Percentiles rank a stretch among this genome's conserved stretches.
Conservation (phyloP, 2,113 vertebrate genomes). For the Mesoclemmys tuberculata region DNA sequence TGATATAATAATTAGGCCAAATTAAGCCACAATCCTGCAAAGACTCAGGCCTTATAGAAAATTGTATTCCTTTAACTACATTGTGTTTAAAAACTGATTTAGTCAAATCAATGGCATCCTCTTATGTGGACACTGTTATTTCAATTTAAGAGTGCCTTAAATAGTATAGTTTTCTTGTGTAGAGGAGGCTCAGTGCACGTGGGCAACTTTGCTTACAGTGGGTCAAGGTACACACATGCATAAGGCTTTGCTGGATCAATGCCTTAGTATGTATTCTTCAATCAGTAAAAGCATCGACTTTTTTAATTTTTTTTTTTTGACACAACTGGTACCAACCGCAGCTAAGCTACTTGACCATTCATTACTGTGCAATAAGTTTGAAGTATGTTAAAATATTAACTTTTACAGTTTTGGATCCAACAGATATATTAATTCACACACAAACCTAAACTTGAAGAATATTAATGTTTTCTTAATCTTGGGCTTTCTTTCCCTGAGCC, state of each 20-base stretch:
- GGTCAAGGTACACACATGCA: not conserved
- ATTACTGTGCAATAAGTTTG: no score
- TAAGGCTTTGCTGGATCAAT: not conserved
- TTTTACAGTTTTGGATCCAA: not conserved
- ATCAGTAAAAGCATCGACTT: not conserved
- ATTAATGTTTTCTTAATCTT: fast-evolving
- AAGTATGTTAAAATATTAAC: no score
- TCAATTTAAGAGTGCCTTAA: no score
- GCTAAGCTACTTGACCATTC: no score
- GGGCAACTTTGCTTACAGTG: not conserved
- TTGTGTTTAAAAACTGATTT: no score
- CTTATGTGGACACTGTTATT: no score
- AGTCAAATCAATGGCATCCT: no score
- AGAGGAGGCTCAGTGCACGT: not conserved
- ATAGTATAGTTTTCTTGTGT: not conserved
- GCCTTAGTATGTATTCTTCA: not conserved
- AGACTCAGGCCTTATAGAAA: no score
- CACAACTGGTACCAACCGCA: no score
- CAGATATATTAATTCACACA: not conserved
- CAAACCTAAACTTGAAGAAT: not conserved
- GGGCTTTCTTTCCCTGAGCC: fast-evolving
- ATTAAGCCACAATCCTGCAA: no score
- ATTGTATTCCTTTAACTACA: no score
- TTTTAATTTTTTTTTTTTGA: no score
- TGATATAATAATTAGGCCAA: not conserved